Conservation (phyloP, 2,113 vertebrate species). For the Aptenodytes forsteri region DNA sequence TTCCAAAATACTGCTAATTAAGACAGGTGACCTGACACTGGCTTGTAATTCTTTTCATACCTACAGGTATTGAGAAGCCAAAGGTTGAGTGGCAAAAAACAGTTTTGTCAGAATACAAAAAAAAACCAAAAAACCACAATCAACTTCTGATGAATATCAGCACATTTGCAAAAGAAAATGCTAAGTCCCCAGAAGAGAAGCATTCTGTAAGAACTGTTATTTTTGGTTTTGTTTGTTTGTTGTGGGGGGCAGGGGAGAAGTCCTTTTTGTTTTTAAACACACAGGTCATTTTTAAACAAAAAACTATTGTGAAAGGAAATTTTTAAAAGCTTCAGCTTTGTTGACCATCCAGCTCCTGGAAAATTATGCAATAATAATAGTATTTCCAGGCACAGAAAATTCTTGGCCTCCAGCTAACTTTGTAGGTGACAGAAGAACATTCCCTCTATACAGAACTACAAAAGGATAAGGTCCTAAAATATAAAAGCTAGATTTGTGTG, state of each 20-base stretch:
- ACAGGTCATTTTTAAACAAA: neutral
- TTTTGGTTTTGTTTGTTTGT: neutral
- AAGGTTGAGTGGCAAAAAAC: neutral
- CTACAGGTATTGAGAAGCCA: neutral
- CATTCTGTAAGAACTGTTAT: neutral
- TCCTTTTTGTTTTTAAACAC: neutral
- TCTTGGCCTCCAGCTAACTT: neutral
- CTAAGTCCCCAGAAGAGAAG: neutral
- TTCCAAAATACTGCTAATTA: neutral
- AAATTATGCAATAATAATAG: neutral
- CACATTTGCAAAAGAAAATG: neutral
- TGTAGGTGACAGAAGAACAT: neutral
- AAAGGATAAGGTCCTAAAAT: neutral
- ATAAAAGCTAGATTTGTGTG: neutral
- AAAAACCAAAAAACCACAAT: neutral
- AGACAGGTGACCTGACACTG: neutral
- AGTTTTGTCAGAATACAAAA: neutral
- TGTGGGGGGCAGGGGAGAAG: rapidly evolving
- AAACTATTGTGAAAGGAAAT: neutral
- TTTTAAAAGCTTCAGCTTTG: neutral
- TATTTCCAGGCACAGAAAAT: neutral
- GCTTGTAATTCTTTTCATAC: neutral
- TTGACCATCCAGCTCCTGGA: neutral
- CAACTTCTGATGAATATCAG: neutral
- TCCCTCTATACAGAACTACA: neutral